These are phyloP conservation scores for Drosophila yakuba DNA, from an alignment of 1,140 invertebrate species.

Conservation along the genomic window DNA sequence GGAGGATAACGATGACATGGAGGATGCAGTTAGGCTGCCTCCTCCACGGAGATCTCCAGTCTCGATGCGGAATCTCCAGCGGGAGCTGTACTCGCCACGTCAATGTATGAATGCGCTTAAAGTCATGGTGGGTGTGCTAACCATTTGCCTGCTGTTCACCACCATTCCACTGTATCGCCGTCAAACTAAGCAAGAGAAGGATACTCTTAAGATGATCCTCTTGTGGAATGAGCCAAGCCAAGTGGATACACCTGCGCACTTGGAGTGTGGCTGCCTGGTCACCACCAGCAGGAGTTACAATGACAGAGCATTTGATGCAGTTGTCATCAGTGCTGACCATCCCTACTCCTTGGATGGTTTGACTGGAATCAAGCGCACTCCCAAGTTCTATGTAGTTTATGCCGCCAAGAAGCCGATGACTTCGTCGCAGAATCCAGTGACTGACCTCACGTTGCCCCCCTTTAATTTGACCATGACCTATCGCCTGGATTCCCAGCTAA, in stretches of 20 bases:
- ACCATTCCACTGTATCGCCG: slow-evolving; percentile 8
- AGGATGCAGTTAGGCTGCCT: slow-evolving; percentile 19
- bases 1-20: background rate
- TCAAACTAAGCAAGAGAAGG: background rate
- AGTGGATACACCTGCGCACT: background rate
- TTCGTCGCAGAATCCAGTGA: slow-evolving; percentile 1
- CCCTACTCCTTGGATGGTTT: slow-evolving; percentile 29
- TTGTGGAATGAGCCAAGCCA: slow-evolving; percentile 41
- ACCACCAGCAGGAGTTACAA: slow-evolving; percentile 17
- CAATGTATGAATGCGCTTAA: slow-evolving; percentile 26
- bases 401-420: slow-evolving; percentile 30
- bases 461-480: slow-evolving; percentile 67
- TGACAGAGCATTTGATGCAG: slow-evolving; percentile 26
- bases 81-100: background rate
- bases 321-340: slow-evolving; percentile 55
- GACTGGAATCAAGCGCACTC: slow-evolving; percentile 1
- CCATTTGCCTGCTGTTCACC: slow-evolving; percentile 23
- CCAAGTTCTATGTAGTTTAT: slow-evolving; percentile 41
- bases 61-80: slow-evolving; percentile 16
- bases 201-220: slow-evolving; percentile 25
- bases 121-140: slow-evolving; percentile 1
- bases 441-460: background rate
- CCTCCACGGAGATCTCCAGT: slow-evolving; percentile 29
- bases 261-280: slow-evolving; percentile 56
- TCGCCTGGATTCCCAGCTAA: slow-evolving; percentile 54